Percentiles rank a stretch among this genome's conserved stretches.
phyloP scores from a whole-genome alignment of 2,888 invertebrate genomes.

The Sycophila texana region DNA sequence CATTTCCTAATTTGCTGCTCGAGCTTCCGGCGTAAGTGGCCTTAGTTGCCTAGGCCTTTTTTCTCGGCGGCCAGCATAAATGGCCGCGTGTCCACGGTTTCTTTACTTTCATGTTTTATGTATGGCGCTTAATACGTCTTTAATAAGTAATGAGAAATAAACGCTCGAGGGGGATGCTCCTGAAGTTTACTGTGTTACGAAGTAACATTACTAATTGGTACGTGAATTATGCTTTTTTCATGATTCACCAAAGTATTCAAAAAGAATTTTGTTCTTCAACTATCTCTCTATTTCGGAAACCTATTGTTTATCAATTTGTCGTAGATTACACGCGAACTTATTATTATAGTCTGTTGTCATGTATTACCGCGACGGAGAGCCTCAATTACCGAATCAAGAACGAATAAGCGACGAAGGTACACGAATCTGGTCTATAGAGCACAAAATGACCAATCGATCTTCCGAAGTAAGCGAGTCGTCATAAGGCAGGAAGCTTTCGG shows the following conservation, averaged over 20 bases:
- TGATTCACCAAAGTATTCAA: too few relatives aligned
- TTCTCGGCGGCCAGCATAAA: neutral
- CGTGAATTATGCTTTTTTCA: too few relatives aligned
- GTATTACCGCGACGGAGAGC: too few relatives aligned
- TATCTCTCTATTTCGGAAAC: too few relatives aligned
- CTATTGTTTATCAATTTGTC: too few relatives aligned
- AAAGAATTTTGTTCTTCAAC: too few relatives aligned
- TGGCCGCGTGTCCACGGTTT: neutral
- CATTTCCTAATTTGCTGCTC: slow-evolving; percentile 35
- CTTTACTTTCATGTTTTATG: neutral
- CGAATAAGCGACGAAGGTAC: neutral
- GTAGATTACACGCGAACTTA: too few relatives aligned
- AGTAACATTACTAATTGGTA: too few relatives aligned
- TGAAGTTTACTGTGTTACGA: too few relatives aligned
- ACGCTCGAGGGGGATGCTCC: neutral
- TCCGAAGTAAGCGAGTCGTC: neutral
- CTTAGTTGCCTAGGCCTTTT: neutral
- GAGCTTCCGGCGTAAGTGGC: slow-evolving; percentile 20
- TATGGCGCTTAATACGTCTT: neutral
- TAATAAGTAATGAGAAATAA: neutral
- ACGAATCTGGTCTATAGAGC: neutral
- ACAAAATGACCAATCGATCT: neutral
- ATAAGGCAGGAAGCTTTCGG: slow-evolving; percentile 28
- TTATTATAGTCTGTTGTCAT: too few relatives aligned
- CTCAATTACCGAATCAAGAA: too few relatives aligned